A percentile compares a stretch with the other conserved stretches of the same genome.
phyloP scores from a whole-genome alignment of 2,113 vertebrate genomes.

The Nycticebus coucang region DNA sequence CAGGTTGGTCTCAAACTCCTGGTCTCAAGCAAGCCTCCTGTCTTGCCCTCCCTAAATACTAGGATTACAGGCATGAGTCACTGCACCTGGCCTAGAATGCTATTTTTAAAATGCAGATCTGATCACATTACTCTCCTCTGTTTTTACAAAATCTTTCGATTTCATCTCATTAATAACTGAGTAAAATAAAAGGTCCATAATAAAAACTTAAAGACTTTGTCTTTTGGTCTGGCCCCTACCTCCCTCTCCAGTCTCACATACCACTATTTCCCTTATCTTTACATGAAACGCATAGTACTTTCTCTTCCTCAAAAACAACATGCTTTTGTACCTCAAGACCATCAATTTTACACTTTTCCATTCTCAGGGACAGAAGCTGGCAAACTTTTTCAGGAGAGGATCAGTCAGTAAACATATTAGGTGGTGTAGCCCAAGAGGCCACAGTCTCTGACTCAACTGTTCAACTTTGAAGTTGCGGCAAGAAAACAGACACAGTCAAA shows the following conservation, averaged over 20 bases:
- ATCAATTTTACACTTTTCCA: background rate
- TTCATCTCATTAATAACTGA: background rate
- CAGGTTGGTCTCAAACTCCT: too few species aligned
- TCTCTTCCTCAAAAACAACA: background rate
- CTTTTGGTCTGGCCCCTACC: background rate
- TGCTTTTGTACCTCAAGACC: background rate
- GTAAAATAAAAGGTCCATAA: background rate
- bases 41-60: too few species aligned
- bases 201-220: background rate
- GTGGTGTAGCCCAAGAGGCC: background rate
- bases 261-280: background rate
- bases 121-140: background rate
- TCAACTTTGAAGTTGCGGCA: background rate
- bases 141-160: background rate
- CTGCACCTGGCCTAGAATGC: background rate
- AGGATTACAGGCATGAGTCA: too few species aligned
- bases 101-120: conserved; percentile 12
- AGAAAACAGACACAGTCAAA: background rate
- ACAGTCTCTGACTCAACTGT: background rate
- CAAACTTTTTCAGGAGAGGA: background rate
- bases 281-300: background rate
- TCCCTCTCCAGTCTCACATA: background rate
- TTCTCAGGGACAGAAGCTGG: background rate
- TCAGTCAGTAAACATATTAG: background rate
- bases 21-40: too few species aligned